These are phyloP conservation scores for Hypanus sabinus DNA, from an alignment of 2,113 vertebrate species.

Conservation along the genomic window DNA sequence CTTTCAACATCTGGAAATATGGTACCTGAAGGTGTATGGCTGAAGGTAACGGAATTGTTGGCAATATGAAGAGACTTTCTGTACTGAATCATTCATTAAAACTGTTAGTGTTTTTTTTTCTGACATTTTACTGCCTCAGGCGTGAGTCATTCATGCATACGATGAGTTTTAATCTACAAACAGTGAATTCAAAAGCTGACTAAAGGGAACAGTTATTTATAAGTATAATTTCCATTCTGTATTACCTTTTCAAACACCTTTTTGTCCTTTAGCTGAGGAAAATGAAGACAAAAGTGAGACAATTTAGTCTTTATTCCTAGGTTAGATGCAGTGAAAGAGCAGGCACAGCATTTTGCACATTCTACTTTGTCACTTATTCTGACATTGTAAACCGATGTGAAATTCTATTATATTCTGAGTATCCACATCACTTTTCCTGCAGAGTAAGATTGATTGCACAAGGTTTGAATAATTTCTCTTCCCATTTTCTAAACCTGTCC, in stretches of 20 bases:
- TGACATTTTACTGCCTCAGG: neutral
- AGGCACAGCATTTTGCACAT: too few relatives aligned
- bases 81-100: neutral
- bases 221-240: neutral
- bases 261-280: too few relatives aligned
- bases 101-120: too few relatives aligned
- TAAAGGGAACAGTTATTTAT: neutral
- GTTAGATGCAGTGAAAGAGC: too few relatives aligned
- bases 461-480: neutral
- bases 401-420: neutral
- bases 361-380: neutral
- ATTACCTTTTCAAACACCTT: too few relatives aligned
- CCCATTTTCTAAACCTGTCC: neutral
- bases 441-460: neutral
- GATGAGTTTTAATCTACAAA: neutral
- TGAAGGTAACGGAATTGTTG: neutral
- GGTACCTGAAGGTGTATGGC: too few relatives aligned
- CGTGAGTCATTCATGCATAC: neutral
- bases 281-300: too few relatives aligned
- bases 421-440: neutral
- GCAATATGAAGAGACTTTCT: neutral
- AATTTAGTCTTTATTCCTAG: too few relatives aligned
- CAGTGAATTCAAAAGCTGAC: neutral
- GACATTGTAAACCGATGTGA: neutral
- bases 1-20: too few relatives aligned